These are phyloP conservation scores for Meghimatium bilineatum DNA, from an alignment of 2,888 invertebrate species.

Conservation along the genomic window DNA sequence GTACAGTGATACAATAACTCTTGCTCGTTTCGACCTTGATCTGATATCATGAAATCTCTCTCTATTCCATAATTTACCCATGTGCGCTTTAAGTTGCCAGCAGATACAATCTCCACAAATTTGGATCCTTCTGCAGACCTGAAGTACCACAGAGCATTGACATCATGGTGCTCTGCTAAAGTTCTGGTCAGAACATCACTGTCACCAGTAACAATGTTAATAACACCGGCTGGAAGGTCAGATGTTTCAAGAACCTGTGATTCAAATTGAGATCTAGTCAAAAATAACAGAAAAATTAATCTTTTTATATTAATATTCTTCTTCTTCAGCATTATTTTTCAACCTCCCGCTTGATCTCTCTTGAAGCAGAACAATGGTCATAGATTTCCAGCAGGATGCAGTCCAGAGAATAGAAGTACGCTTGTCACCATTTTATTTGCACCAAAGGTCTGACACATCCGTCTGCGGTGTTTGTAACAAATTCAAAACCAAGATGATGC, in stretches of 20 bases:
- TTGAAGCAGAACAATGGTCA: too few species aligned
- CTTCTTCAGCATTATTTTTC: background rate
- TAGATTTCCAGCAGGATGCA: too few species aligned
- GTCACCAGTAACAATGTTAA: slow-evolving; percentile 78
- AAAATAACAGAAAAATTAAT: background rate
- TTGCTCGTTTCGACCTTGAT: slow-evolving; percentile 75
- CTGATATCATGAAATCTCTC: slow-evolving; percentile 73
- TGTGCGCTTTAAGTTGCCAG: slow-evolving; percentile 77
- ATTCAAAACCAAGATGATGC: background rate
- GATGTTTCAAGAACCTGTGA: slow-evolving; percentile 78
- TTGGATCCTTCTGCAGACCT: slow-evolving; percentile 75
- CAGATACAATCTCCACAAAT: slow-evolving; percentile 77
- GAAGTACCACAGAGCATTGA: slow-evolving; percentile 77
- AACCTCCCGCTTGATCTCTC: too few species aligned
- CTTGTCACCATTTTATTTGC: background rate
- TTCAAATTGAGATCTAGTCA: background rate
- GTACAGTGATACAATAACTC: slow-evolving; percentile 75
- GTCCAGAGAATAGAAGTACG: too few species aligned
- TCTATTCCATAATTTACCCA: slow-evolving; percentile 77
- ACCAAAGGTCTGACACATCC: background rate
- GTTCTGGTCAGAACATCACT: slow-evolving; percentile 75
- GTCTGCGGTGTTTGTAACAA: background rate
- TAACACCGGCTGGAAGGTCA: slow-evolving; percentile 78
- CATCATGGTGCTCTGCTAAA: slow-evolving; percentile 77
- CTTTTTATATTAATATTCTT: background rate